Evolutionary conservation across 1,140 invertebrate species (phyloP), one percentile per base, ranked within the genome.

Genomic region (Lamellibrachia luymesi): DNA sequence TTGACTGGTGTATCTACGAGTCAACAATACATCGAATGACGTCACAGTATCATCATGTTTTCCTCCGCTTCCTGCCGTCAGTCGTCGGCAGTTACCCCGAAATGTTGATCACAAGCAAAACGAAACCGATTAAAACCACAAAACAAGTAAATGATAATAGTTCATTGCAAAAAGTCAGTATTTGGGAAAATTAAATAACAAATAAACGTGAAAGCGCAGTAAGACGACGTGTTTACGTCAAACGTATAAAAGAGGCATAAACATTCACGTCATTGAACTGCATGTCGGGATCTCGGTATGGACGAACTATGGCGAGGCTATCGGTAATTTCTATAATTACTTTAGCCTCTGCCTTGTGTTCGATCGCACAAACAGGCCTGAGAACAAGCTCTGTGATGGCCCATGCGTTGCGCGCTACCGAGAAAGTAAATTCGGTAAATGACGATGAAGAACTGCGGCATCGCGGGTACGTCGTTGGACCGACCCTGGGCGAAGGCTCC

Each of bases 401-500:
- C 91, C 51, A 50, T 91, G 91, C 91, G 49, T 51, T 91, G 91
- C 49, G 91, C 49, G 93, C 93, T 50, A 93, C 92, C 51, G 27
- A 90, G 64, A 92, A 52, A 50, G 91, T 56, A 27, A 52, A 90
- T 92, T 80, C 64, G 64, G 64, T 80, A 80, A 80, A 80, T 80
- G 90, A 92, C 49, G 93, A 93, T 50, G 93, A 93, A 51, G 93
- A 93, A 91, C 52, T 93, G 92, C 92, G 90, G 80, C 92, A 93
- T 50, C 92, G 80, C 52, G 93, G 93, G 50, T 93, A 93, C 89
- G 91, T 89, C 50, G 90, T 93, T 22, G 91, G 92, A 56, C 90
- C 93, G 38, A 94, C 96, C 94, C 94, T 95, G 92, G 94, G 94
- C 27, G 95, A 96, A 93, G 94, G 96, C 10, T 95, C 95, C 93